Evolutionary conservation across 1,140 invertebrate species (phyloP), one percentile per base, ranked within the genome.

Genomic region (Drosophila lacertosa): DNA sequence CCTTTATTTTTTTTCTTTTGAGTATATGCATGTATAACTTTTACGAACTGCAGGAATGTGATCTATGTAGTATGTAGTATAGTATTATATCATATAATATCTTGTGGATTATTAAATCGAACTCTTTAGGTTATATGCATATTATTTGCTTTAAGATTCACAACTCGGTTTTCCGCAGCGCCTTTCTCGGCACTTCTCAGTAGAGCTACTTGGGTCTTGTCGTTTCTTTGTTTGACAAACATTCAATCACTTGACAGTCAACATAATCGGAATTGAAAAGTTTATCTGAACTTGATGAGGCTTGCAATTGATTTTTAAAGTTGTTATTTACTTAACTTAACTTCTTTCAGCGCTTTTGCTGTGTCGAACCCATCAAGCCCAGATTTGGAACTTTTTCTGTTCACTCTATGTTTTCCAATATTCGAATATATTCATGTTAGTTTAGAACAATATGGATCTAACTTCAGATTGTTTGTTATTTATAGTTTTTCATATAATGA

Each of bases 161-260:
- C 60, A 65, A 71, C 51, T 69, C 48, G 45, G 51, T 22, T 53
- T 45, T n/a, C 53, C 22, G 22, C 40, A 9, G 29, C 44, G 22
- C 33, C 45, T 50, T 5, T 62, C 57, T 50, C 44, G 20, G 58
- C 35, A 48, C 48, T 63, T 63, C 59, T 63, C 59, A 42, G 59
- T 53, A 10, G 13, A 13, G 18, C n/a, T 58, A n/a, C 10, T 22
- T 20, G 5, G 3, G 2, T 47, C 10, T 18, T 42, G 2, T 26
- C 11, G 18, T 24, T 22, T 10, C 16, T 24, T 9, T 4, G 35
- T n/a, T n/a, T n/a, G 33, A 10, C 11, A 32, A 40, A 40, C 9
- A 40, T 62, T 53, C 10, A 53, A 37, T 53, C 16, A 32, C 48
- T 16, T 18, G 47, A 26, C 18, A 48, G 44, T 59, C 18, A 24